Evolutionary conservation across 2,797 vertebrate genomes (phyloP), one percentile per base, ranked within the genome.

Genomic region (Pristis pectinata): DNA sequence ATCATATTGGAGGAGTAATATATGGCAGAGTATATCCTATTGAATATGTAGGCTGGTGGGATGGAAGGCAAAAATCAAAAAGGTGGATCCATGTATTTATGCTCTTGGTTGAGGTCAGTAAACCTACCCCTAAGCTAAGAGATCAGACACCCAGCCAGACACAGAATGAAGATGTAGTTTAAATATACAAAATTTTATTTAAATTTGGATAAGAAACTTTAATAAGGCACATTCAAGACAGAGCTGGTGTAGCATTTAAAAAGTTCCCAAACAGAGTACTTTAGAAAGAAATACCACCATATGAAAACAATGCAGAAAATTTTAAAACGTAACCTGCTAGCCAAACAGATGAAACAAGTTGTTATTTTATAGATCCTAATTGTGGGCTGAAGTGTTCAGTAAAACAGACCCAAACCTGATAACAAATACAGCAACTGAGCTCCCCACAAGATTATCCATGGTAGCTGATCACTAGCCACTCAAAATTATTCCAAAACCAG

Each of bases 161-260:
- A 72, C 44, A 91, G 5, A 93, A 53, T 74, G 67, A 74, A 93
- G 67, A 27, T 44, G 44, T 67, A 72, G 10, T 44, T 93, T 74
- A 74, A 93, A 74, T 74, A 74, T 53, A 93, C 67, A 93, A 92
- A 87, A 70, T 64, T 93, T 93, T 72, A 72, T 93, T 93, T 93
- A 49, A 93, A 74, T 74, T 74, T 74, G 41, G 92, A 74, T 74
- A 72, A 93, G 67, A 70, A 93, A 93, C 44, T 74, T 93, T 93
- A 93, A 93, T 93, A 93, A 93, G 92, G 92, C 92, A 93, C 70
- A 93, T 74, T 93, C 41, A 70, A 49, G 44, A 74, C 10, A 53
- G 27, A 93, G 41, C 67, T 74, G 70, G 70, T 74, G 70, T 27
- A 74, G 41, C 67, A 93, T 72, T 70, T 74, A 49, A 93, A 93